Percentiles rank a stretch among this genome's conserved stretches.
Evolutionary conservation across 2,888 invertebrate species (phyloP).

Genomic region (Spatulosminthurus flaviceps): DNA sequence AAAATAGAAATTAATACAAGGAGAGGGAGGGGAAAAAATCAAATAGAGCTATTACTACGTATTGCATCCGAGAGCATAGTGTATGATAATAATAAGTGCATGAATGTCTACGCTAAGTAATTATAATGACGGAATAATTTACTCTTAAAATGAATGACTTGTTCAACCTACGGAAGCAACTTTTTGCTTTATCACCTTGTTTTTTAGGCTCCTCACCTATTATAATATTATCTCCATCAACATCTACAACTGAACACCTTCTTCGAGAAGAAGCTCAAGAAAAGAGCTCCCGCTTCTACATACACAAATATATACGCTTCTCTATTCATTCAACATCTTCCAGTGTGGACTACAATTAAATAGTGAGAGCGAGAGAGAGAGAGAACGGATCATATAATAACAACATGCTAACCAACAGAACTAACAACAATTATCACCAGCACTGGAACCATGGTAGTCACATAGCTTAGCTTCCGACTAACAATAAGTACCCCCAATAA

Average conservation of each 20-base stretch:
- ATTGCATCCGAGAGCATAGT: too few species aligned
- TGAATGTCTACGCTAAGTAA: conserved; percentile 45
- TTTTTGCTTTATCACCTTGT: conserved; percentile 42
- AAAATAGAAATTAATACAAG: too few species aligned
- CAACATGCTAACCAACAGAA: conserved; percentile 5
- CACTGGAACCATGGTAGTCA: too few species aligned
- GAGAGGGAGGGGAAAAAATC: too few species aligned
- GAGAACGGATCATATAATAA: neutral
- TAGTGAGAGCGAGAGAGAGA: neutral
- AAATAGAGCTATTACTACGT: too few species aligned
- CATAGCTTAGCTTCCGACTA: too few species aligned
- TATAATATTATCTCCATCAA: conserved; percentile 28
- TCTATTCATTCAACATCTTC: neutral
- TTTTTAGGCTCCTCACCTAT: conserved; percentile 30
- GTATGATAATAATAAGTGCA: neutral
- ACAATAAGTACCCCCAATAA: too few species aligned
- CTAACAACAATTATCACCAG: neutral
- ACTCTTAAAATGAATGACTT: conserved; percentile 57
- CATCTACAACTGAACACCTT: conserved; percentile 31
- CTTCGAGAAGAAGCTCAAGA: neutral
- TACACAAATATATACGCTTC: neutral
- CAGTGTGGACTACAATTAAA: too few species aligned
- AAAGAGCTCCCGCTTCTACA: conserved; percentile 8
- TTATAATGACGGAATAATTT: conserved; percentile 59
- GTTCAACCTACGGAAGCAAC: conserved; percentile 52